Evolutionary conservation across 2,113 vertebrate genomes (phyloP), one percentile per base, ranked within the genome.

Genomic region (Fulmarus glacialis): DNA sequence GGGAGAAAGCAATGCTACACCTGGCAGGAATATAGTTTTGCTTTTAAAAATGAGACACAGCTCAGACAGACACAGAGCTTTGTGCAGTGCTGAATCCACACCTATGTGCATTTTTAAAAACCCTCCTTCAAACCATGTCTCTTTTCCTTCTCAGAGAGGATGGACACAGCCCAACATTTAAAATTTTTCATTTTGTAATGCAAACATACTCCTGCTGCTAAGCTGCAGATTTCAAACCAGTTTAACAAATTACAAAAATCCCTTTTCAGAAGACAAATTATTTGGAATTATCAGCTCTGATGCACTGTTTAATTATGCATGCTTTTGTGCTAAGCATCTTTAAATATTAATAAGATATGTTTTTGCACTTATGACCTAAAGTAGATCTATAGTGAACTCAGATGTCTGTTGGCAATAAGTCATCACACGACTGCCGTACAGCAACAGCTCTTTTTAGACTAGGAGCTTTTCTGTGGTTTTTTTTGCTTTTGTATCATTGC

Each of bases 281-380:
- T 97, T 96, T 96, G 81, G 53, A 97, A 97, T 97, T 96, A 98
- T 96, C 94, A 96, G 91, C 71, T 83, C 67, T 72, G 93, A 93
- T 94, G 92, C 95, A 60, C 96, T 98, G 96, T 96, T 98, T 98
- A 98, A 98, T 98, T 98, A 98, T 98, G 97, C 97, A 98, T 98
- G 97, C 71, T 90, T 97, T 98, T 98, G 93, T 95, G 95, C 96
- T 97, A 97, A 97, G 97, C 84, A 88, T 90, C 72, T 97, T 98
- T 98, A 98, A 98, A 98, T 98, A 98, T 98, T 98, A 98, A 98
- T 72, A 14, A 94, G 97, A 96, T 97, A 93, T 72, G 89, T 70
- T 97, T 96, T 90, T 97, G 96, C 97, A 92, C 98, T 97, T 56
- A 27, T 93, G 97, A 98, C 98, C 97, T 91, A 71, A 95, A 81